Percentiles rank a stretch among this genome's conserved stretches.
Evolutionary conservation across 1,140 invertebrate species (phyloP).

Genomic region (Brachionus asplanchnoidis): DNA sequence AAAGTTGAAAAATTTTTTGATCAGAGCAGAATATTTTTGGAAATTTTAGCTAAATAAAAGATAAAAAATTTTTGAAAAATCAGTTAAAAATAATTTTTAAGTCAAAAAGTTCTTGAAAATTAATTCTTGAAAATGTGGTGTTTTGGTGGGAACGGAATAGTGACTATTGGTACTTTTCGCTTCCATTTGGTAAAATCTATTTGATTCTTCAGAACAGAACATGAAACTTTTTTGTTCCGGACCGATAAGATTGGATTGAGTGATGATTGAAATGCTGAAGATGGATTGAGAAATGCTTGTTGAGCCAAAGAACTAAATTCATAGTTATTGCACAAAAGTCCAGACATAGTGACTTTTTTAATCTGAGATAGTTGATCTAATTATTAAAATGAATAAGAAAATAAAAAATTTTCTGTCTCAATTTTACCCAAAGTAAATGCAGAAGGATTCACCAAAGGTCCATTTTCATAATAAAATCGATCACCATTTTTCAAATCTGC

Average conservation of each 20-base stretch:
- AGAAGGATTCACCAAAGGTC: not conserved
- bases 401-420: not conserved
- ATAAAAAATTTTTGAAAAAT: not conserved
- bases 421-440: not conserved
- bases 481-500: conserved; percentile 80
- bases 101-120: too few species aligned
- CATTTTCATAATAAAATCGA: conserved; percentile 76
- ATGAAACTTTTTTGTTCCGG: not conserved
- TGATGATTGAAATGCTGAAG: too few species aligned
- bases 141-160: too few species aligned
- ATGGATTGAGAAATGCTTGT: not conserved
- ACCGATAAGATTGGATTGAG: too few species aligned
- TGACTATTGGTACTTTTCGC: too few species aligned
- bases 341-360: conserved; percentile 1
- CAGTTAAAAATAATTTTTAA: not conserved
- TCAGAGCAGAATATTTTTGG: too few species aligned
- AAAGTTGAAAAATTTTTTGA: too few species aligned
- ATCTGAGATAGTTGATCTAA: conserved; percentile 1
- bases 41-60: not conserved
- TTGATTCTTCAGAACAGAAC: not conserved
- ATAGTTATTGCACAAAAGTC: conserved; percentile 21
- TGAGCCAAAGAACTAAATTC: not conserved
- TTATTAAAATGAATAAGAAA: not conserved
- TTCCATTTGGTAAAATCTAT: conserved; percentile 25
- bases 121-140: too few species aligned